Evolutionary conservation across 1,140 invertebrate genomes (phyloP), one percentile per base, ranked within the genome.

Genomic region (Adoxophyes honmai): DNA sequence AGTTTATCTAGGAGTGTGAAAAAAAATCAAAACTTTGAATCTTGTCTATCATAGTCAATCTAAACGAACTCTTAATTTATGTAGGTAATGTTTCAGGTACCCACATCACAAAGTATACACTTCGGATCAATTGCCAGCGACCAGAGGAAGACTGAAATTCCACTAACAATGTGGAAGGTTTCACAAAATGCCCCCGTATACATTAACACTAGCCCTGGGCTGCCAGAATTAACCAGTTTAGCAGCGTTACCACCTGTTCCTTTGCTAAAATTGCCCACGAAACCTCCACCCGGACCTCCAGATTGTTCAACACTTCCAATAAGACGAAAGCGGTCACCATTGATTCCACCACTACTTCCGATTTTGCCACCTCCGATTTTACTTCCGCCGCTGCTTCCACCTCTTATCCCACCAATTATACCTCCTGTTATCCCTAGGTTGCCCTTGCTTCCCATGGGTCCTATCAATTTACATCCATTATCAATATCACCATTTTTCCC

Each of bases 21-120:
- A n/a, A n/a, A n/a, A n/a, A n/a, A n/a, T n/a, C n/a, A n/a, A n/a
- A n/a, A n/a, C n/a, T n/a, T n/a, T n/a, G n/a, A n/a, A n/a, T n/a
- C n/a, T n/a, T n/a, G n/a, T n/a, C n/a, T n/a, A n/a, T n/a, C n/a
- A n/a, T n/a, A n/a, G n/a, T n/a, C n/a, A n/a, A n/a, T n/a, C n/a
- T n/a, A n/a, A n/a, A n/a, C n/a, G n/a, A n/a, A n/a, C n/a, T n/a
- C n/a, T n/a, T n/a, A n/a, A n/a, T n/a, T n/a, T n/a, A n/a, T n/a
- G n/a, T n/a, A n/a, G 2, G 56, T 64, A 57, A 48, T 48, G 55
- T 78, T 69, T 14, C 78, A 85, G 81, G 55, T 76, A 11, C 34
- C 60, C 5, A 34, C 54, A 57, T 55, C 61, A 9, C 16, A 66
- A 14, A 38, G 67, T 15, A 11, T 76, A 71, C 0, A 59, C 76